Evolutionary conservation across 1,140 invertebrate species (phyloP).

Genomic region (Drosophila miranda): DNA sequence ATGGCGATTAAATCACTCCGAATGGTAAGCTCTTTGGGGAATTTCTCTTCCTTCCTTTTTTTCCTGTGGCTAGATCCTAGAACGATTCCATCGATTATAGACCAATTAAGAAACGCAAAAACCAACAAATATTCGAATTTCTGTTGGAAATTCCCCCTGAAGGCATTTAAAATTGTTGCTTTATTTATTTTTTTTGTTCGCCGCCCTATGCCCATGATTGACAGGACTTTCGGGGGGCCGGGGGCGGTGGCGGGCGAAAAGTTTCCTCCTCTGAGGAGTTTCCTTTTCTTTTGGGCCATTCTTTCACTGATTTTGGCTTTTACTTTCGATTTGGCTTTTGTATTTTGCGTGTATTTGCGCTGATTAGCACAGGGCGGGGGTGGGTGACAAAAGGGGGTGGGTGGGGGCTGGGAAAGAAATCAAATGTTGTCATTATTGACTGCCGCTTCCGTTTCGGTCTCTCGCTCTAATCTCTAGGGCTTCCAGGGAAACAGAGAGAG

Average conservation of each 20-base stretch:
- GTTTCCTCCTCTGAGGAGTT: conserved; percentile 56
- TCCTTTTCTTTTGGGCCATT: conserved; percentile 33
- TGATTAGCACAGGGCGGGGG: conserved; percentile 56
- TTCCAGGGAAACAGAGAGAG: neutral
- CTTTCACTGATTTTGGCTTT: conserved; percentile 66
- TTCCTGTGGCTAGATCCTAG: no score
- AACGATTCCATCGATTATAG: no score
- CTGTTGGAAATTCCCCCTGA: conserved; percentile 21
- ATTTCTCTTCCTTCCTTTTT: no score
- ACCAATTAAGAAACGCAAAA: no score
- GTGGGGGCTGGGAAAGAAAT: no score
- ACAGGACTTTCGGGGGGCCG: conserved; percentile 28
- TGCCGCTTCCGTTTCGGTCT: conserved; percentile 44
- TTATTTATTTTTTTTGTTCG: conserved; percentile 23
- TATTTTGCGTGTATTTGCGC: conserved; percentile 73
- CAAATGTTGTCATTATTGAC: conserved; percentile 77
- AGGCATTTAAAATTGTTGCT: conserved; percentile 76
- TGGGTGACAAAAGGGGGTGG: no score
- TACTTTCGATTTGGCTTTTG: conserved; percentile 79
- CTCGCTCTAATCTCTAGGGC: conserved; percentile 64
- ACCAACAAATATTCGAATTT: no score
- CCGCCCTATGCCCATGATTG: conserved; percentile 48
- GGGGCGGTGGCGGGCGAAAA: neutral
- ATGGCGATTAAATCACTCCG: no score
- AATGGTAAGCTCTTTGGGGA: no score